These are phyloP conservation scores for Odocoileus hemionus DNA, from an alignment of 2,113 vertebrate species.

Conservation along the genomic window DNA sequence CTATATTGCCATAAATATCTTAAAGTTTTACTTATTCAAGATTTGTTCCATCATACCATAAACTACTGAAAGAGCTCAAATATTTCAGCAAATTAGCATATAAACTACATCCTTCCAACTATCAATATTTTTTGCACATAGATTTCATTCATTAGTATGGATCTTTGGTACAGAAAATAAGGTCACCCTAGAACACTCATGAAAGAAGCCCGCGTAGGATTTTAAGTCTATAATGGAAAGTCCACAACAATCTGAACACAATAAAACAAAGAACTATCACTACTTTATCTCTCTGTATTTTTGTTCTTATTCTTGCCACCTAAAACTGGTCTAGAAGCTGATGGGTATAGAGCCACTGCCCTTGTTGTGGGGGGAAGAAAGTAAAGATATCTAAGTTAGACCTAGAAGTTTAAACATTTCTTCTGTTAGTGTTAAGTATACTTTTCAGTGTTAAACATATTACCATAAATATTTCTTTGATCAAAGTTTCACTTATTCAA, in stretches of 20 bases:
- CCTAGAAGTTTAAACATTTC: not conserved
- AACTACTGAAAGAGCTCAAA: not conserved
- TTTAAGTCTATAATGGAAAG: not conserved
- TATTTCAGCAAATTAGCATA: not conserved
- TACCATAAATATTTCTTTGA: conserved; percentile 30
- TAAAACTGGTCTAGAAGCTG: not conserved
- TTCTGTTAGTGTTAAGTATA: not conserved
- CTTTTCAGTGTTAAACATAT: conserved; percentile 20
- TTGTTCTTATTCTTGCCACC: not conserved
- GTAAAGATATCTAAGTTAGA: not conserved
- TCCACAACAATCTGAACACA: not conserved
- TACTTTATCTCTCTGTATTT: not conserved
- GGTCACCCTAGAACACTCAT: not conserved
- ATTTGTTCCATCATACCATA: not conserved
- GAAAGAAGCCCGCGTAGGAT: not conserved
- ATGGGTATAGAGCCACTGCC: not conserved
- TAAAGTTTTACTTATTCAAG: conserved; percentile 29
- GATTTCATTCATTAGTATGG: not conserved
- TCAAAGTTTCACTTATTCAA: conserved; percentile 41
- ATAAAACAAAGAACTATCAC: not conserved
- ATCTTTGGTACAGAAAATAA: conserved; percentile 14
- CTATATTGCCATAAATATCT: not conserved
- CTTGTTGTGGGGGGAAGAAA: not conserved
- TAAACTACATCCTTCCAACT: not conserved
- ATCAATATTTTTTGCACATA: not conserved